Conservation (phyloP, 2,888 invertebrate species). For the Mylabris sibirica region DNA sequence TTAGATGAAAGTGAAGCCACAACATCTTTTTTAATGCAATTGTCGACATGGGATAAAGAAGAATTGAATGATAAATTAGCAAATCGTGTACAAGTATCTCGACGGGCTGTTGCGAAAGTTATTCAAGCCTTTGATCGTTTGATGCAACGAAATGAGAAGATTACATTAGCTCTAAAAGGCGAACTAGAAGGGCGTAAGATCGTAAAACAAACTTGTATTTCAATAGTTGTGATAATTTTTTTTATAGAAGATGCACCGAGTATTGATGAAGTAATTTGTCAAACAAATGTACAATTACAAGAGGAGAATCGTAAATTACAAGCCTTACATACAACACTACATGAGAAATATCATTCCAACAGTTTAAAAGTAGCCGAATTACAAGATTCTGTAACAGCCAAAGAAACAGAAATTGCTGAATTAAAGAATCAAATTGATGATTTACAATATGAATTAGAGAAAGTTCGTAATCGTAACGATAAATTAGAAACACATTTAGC, state of each 20-base stretch:
- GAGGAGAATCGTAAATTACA: conserved; percentile 92
- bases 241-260: conserved; percentile 70
- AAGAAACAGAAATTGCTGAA: conserved; percentile 95
- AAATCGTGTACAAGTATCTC: conserved; percentile 95
- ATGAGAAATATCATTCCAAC: conserved; percentile 92
- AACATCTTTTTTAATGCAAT: conserved; percentile 92
- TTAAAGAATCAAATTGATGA: conserved; percentile 96
- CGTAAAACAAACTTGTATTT: too few relatives aligned
- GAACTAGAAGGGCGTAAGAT: conserved; percentile 74
- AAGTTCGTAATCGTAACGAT: conserved; percentile 86
- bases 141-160: conserved; percentile 95
- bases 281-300: conserved; percentile 87
- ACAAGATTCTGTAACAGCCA: conserved; percentile 86
- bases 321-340: conserved; percentile 86
- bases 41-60: conserved; percentile 98
- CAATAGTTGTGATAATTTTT: conserved; percentile 12
- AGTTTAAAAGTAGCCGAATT: conserved; percentile 88
- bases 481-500: conserved; percentile 92
- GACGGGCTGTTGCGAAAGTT: conserved; percentile 95
- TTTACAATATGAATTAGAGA: conserved; percentile 89
- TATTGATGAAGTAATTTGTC: conserved; percentile 83
- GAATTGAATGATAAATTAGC: conserved; percentile 95
- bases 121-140: conserved; percentile 95
- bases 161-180: conserved; percentile 86
- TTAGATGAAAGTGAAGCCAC: conserved; percentile 95